phyloP scores from a whole-genome alignment of 2,797 vertebrate species.

The Orestias chungarensis region DNA sequence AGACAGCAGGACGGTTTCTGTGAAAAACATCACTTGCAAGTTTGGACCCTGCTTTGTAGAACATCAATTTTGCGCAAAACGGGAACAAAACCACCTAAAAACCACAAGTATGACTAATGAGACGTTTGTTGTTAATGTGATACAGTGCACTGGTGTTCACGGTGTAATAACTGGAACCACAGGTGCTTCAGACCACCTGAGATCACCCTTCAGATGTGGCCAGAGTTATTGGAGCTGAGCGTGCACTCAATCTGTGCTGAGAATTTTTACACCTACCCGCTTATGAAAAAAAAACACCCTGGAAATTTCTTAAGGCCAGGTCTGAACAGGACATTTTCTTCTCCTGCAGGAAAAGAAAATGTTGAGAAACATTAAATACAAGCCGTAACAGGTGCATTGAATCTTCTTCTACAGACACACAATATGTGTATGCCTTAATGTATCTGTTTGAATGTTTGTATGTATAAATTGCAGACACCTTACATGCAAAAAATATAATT shows the following conservation, averaged over 20 bases:
- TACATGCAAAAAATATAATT: background rate
- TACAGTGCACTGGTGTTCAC: background rate
- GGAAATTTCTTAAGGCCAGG: background rate
- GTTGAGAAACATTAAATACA: background rate
- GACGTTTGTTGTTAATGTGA: background rate
- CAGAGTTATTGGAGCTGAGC: background rate
- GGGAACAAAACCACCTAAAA: background rate
- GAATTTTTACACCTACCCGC: background rate
- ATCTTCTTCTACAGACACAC: background rate
- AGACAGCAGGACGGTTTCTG: slow-evolving; percentile 6
- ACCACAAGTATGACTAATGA: background rate
- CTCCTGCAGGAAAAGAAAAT: background rate
- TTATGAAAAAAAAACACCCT: background rate
- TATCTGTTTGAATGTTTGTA: too few species aligned
- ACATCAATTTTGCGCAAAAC: background rate
- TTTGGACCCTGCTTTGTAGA: background rate
- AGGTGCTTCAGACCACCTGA: background rate
- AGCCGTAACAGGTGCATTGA: background rate
- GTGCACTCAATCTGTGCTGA: background rate
- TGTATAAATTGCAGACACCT: background rate
- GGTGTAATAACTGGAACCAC: background rate
- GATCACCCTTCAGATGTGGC: background rate
- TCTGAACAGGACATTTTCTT: background rate
- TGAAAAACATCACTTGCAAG: background rate
- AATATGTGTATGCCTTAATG: too few species aligned